A percentile compares a stretch with the other conserved stretches of the same genome.
Conservation (phyloP, 2,113 vertebrate genomes). For the Ptilonorhynchus violaceus region DNA sequence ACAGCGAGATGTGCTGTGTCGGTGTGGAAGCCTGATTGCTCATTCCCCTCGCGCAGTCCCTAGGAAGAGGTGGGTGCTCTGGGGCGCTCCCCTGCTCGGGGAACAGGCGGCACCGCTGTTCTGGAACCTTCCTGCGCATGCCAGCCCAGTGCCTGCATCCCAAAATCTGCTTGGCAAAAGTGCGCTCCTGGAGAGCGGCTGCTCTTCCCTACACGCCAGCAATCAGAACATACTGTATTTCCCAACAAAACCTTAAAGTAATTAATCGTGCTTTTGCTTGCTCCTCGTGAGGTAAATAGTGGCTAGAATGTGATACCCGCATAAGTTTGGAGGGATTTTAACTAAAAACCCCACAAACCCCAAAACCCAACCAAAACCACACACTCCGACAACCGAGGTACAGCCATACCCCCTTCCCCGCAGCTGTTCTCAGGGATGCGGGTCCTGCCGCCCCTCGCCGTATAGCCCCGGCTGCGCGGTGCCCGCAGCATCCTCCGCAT, state of each 20-base stretch:
- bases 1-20: neutral
- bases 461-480: neutral
- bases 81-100: neutral
- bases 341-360: neutral
- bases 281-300: accelerated
- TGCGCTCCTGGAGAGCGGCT: neutral
- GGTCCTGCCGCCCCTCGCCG: accelerated
- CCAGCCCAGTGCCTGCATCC: neutral
- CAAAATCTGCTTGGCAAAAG: neutral
- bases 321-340: neutral
- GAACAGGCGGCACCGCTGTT: conserved; percentile 7
- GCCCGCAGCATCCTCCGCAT: neutral
- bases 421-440: neutral
- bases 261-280: neutral
- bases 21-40: neutral
- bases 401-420: neutral
- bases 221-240: neutral
- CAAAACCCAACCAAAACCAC: neutral
- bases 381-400: neutral
- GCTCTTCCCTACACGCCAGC: neutral
- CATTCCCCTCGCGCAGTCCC: neutral
- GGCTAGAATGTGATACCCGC: accelerated
- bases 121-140: conserved; percentile 65
- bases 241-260: neutral
- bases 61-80: neutral